Base-by-base conservation (phyloP, 2,113 vertebrate genomes). In the Nettapus auritus region DNA sequence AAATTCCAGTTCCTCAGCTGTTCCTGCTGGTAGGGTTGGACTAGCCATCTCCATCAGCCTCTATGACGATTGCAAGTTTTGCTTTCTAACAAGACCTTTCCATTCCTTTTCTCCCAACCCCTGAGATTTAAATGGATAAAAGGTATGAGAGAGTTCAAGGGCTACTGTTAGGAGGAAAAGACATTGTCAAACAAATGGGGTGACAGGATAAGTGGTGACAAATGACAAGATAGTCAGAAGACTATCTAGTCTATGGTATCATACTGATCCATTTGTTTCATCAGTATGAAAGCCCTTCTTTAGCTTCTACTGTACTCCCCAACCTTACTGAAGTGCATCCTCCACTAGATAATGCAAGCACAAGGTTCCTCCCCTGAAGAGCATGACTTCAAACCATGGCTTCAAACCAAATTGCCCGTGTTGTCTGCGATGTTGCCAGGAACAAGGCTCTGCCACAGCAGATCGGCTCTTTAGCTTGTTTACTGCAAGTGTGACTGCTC, bases 381-480 rank as follows among this genome's bases (percentile, higher is more conserved):
- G 13, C 21, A 79, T 26, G 22, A 29, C 48, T 50, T 50, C 48
- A 50, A 50, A 50, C 48, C 46, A 23, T 50, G 48, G 22, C 20
- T 70, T 85, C 59, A 82, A 71, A 84, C 34, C 34, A 84, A 60
- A 77, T 46, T 15, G 10, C 22, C 6, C 57, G 15, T 77, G 46
- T 59, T 95, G 31, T 77, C 77, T 28, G 29, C 25, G 42, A 62
- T 56, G 11, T 53, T 77, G 38, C 66, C 56, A 60, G 70, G 34
- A 82, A 68, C 29, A 75, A 93, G 38, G 56, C 34, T 87, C 14
- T 90, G 68, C 44, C 7, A 6, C 78, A 94, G 52, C 60, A 89
- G 75, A 71, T 83, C 38, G 73, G 46, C 48, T 19, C 94, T 94
- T 96, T 82, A 66, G 50, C n/a, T 93, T 96, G 71, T 83, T 97